phyloP scores from a whole-genome alignment of 2,888 invertebrate genomes.

The Dasypolia templi region DNA sequence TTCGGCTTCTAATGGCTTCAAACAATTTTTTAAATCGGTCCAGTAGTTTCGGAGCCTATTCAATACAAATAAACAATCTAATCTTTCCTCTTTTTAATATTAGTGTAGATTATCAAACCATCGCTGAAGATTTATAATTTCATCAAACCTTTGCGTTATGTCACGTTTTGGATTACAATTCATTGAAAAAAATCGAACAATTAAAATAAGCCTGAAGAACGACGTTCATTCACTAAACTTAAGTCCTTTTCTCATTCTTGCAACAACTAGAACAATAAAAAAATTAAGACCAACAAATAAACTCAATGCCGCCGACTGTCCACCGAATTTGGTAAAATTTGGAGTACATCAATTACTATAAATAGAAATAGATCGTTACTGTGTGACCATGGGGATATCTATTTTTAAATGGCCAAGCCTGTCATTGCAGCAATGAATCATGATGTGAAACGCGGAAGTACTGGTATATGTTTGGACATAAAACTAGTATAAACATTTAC shows the following conservation, averaged over 20 bases:
- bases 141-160: not conserved
- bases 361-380: constrained; percentile 65
- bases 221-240: constrained; percentile 1
- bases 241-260: constrained; percentile 18
- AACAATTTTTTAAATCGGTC: no score
- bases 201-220: not conserved
- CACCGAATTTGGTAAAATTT: constrained; percentile 65
- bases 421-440: constrained; percentile 61
- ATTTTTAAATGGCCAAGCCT: constrained; percentile 63
- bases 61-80: no score
- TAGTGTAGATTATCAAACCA: constrained; percentile 8
- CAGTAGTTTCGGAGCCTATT: no score
- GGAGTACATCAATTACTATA: constrained; percentile 65
- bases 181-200: not conserved
- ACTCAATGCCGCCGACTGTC: constrained; percentile 50
- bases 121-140: constrained; percentile 12
- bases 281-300: constrained; percentile 50
- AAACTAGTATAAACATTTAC: constrained; percentile 4
- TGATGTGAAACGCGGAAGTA: constrained; percentile 30
- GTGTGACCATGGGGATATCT: constrained; percentile 58
- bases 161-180: not conserved
- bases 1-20: no score
- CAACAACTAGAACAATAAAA: constrained; percentile 28
- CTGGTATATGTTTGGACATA: not conserved
- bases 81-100: no score